A percentile compares a stretch with the other conserved stretches of the same genome.
These are phyloP conservation scores for Toxotes chatareus DNA, from an alignment of 2,113 vertebrate genomes.

Conservation along the genomic window DNA sequence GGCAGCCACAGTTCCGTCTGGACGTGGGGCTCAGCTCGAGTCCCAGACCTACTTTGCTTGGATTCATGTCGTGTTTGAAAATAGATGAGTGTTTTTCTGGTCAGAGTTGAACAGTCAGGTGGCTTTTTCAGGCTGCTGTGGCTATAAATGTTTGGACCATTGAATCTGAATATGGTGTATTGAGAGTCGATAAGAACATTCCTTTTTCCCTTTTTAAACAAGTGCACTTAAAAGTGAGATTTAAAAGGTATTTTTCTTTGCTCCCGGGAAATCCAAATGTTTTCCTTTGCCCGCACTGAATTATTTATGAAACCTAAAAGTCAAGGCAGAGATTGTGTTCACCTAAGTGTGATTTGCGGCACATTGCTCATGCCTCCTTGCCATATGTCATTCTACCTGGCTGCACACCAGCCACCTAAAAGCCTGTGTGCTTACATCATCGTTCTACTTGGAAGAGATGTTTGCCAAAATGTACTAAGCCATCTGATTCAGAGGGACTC, in stretches of 20 bases:
- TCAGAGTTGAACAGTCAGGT: conserved; percentile 46
- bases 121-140: conserved; percentile 9
- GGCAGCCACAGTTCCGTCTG: background rate
- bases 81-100: conserved; percentile 41
- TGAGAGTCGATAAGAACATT: conserved; percentile 13
- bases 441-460: conserved; percentile 51
- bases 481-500: conserved; percentile 35
- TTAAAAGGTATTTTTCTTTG: conserved; percentile 81
- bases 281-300: conserved; percentile 70
- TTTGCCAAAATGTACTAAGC: conserved; percentile 57
- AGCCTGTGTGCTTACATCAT: conserved; percentile 68
- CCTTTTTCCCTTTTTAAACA: conserved; percentile 4
- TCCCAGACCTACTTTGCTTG: conserved; percentile 26
- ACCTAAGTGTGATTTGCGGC: conserved; percentile 73
- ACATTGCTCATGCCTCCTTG: conserved; percentile 60
- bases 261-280: conserved; percentile 78
- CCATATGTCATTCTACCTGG: conserved; percentile 77
- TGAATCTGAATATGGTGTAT: conserved; percentile 2
- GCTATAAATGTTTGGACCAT: conserved; percentile 27
- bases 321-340: conserved; percentile 76
- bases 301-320: conserved; percentile 81
- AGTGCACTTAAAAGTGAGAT: conserved; percentile 74
- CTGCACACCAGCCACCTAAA: conserved; percentile 72
- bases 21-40: background rate
- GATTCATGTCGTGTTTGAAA: conserved; percentile 50